Percentiles rank a stretch among this genome's conserved stretches.
Evolutionary conservation across 2,113 vertebrate genomes (phyloP).

Genomic region (Pao palembangensis): DNA sequence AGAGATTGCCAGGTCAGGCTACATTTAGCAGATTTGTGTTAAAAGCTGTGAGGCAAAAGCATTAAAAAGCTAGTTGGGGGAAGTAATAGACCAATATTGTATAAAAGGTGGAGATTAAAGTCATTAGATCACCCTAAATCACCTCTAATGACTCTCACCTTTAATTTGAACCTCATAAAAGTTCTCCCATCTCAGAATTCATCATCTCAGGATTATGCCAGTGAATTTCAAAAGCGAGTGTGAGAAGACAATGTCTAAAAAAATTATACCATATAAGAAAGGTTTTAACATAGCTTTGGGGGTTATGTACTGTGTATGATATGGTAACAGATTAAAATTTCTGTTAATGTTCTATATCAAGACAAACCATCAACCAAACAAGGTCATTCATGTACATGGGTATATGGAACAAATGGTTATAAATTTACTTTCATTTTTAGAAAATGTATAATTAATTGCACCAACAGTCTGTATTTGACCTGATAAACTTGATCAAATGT

Average conservation of each 20-base stretch:
- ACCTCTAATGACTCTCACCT: constrained; percentile 49
- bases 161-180: constrained; percentile 52
- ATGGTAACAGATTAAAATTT: background rate
- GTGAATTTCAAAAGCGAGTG: constrained; percentile 29
- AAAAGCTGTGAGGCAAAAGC: constrained; percentile 41
- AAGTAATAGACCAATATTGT: constrained; percentile 53
- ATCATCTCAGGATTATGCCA: constrained; percentile 18
- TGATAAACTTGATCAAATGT: background rate
- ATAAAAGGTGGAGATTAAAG: constrained; percentile 50
- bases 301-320: constrained; percentile 1
- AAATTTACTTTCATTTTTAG: too few species aligned
- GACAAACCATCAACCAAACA: background rate
- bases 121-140: constrained; percentile 48
- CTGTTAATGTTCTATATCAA: background rate
- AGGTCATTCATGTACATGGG: background rate
- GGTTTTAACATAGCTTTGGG: background rate
- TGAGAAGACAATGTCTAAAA: constrained; percentile 4
- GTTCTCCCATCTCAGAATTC: constrained; percentile 37
- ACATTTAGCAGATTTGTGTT: constrained; percentile 49
- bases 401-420: too few species aligned
- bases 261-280: too few species aligned
- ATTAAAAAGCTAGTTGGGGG: constrained; percentile 50
- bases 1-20: constrained; percentile 50
- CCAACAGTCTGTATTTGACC: background rate
- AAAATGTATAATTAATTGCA: constrained; percentile 14